Conservation (phyloP, 2,888 invertebrate genomes). For the Scaeva pyrastri region DNA sequence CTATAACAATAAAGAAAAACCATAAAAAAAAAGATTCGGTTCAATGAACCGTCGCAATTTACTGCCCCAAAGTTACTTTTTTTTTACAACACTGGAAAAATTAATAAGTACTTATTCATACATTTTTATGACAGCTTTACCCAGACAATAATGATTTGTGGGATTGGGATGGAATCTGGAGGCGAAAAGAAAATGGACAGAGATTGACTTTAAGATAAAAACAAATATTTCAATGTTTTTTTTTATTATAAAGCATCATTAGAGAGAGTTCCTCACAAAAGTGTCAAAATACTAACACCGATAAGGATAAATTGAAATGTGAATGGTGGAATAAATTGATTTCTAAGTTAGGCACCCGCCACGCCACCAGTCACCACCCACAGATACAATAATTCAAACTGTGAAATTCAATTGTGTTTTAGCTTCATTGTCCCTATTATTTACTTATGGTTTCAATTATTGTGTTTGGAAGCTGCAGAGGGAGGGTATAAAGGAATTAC, state of each 20-base stretch:
- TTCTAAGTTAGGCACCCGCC: not conserved
- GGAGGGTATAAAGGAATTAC: not conserved
- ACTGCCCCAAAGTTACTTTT: not conserved
- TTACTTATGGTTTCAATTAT: slow-evolving; percentile 14
- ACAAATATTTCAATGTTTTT: not conserved
- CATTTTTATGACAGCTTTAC: not conserved
- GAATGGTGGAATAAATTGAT: slow-evolving; percentile 10
- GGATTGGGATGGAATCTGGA: not conserved
- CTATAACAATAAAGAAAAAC: not conserved
- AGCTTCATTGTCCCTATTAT: not conserved
- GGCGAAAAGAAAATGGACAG: not conserved
- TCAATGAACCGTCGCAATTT: slow-evolving; percentile 3
- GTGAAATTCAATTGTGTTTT: not conserved
- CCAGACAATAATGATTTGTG: slow-evolving; percentile 4
- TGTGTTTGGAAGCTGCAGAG: not conserved
- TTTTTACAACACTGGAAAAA: not conserved
- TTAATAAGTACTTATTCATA: slow-evolving; percentile 7
- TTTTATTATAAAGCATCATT: not conserved
- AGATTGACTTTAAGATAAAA: not conserved
- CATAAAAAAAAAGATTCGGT: not conserved
- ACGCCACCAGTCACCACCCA: no score
- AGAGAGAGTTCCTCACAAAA: not conserved
- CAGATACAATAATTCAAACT: not conserved
- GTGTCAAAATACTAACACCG: not conserved
- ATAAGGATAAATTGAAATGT: not conserved